phyloP scores from a whole-genome alignment of 2,113 vertebrate genomes.

The Fregata magnificens region DNA sequence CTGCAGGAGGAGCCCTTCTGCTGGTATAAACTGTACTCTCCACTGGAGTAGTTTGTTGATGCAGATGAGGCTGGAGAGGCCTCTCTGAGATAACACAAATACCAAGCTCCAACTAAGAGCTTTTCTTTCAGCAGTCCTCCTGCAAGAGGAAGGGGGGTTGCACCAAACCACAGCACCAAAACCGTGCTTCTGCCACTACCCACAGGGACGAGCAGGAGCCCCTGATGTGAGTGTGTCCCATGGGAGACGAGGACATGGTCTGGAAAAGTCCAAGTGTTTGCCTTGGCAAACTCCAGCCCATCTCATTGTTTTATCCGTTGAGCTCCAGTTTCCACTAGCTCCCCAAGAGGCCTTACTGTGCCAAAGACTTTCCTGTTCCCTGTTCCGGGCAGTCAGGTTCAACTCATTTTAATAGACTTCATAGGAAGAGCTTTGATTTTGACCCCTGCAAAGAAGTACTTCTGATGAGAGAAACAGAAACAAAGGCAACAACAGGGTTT shows the following conservation, averaged over 20 bases:
- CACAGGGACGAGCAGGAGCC: neutral
- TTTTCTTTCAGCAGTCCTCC: neutral
- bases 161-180: neutral
- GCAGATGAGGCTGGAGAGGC: neutral
- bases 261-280: neutral
- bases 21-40: neutral
- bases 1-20: neutral
- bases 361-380: neutral
- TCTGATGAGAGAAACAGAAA: neutral
- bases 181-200: neutral
- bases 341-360: neutral
- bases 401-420: neutral
- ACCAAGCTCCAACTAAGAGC: neutral
- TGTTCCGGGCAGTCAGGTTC: neutral
- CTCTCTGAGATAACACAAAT: neutral
- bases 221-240: neutral
- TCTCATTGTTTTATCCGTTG: neutral
- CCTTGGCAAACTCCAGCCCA: neutral
- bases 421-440: conserved; percentile 17
- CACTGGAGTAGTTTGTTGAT: neutral
- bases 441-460: neutral
- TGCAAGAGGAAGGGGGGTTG: fast-evolving
- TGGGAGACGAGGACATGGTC: neutral
- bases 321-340: neutral
- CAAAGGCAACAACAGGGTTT: neutral